Percentiles rank a stretch among this genome's conserved stretches.
These are phyloP conservation scores for Rutpela maculata DNA, from an alignment of 2,888 invertebrate species.

Conservation along the genomic window DNA sequence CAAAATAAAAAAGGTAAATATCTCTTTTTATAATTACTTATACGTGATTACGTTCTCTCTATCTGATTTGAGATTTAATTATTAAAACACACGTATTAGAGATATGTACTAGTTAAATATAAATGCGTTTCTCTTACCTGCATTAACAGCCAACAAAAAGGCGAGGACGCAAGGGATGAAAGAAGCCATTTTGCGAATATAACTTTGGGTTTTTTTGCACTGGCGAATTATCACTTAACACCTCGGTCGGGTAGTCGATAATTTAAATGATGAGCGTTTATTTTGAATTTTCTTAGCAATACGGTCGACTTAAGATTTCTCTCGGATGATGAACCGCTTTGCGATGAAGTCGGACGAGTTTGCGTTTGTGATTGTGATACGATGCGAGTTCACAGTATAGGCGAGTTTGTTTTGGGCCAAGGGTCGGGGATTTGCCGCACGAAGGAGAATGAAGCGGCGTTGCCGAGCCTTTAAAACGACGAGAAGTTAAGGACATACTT, in stretches of 20 bases:
- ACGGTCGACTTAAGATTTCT: not conserved
- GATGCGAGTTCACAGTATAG: too few relatives aligned
- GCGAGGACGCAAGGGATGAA: slow-evolving; percentile 44
- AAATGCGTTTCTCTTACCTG: slow-evolving; percentile 37
- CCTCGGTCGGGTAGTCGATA: not conserved
- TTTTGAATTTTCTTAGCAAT: not conserved
- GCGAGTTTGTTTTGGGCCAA: not conserved
- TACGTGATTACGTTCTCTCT: too few relatives aligned
- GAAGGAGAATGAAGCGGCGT: not conserved
- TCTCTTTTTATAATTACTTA: too few relatives aligned
- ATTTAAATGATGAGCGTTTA: not conserved
- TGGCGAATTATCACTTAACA: not conserved
- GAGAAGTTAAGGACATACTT: not conserved
- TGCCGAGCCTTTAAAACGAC: not conserved
- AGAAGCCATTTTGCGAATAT: slow-evolving; percentile 45
- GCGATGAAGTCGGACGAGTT: not conserved
- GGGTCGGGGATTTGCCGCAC: not conserved
- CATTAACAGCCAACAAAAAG: slow-evolving; percentile 43
- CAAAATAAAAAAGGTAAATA: too few relatives aligned
- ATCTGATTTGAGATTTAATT: too few relatives aligned
- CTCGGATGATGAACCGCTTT: not conserved
- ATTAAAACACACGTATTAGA: too few relatives aligned
- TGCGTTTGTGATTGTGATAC: too few relatives aligned
- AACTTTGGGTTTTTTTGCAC: slow-evolving; percentile 8
- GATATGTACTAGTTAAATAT: too few relatives aligned